phyloP scores from a whole-genome alignment of 2,113 vertebrate genomes.

The Parotia lawesii region DNA sequence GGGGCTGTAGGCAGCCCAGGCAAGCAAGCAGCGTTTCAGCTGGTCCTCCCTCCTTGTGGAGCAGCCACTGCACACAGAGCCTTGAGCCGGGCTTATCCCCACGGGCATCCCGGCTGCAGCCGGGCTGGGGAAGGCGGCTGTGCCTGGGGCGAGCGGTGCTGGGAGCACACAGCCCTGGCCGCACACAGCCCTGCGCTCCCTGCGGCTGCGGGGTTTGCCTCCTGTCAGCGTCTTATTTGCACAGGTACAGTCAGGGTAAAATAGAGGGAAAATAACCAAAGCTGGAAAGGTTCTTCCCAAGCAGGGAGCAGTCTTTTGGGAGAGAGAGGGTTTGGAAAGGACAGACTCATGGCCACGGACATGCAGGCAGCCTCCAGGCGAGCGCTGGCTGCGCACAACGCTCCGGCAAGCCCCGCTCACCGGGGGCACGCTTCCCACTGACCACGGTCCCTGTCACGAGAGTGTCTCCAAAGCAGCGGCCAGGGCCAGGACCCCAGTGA shows the following conservation, averaged over 20 bases:
- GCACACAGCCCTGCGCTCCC: not conserved
- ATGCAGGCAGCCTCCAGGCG: fast-evolving
- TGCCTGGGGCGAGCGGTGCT: not conserved
- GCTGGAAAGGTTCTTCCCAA: not conserved
- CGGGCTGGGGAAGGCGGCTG: not conserved
- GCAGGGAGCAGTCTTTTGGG: not conserved
- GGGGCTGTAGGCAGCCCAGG: not conserved
- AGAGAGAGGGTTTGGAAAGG: not conserved
- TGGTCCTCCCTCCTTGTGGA: not conserved
- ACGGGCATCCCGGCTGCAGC: fast-evolving
- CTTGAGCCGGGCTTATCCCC: not conserved
- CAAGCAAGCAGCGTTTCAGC: not conserved
- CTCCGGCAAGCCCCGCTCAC: not conserved
- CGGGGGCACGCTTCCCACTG: fast-evolving
- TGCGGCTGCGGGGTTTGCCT: fast-evolving
- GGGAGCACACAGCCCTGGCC: not conserved
- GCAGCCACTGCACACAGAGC: not conserved
- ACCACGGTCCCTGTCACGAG: fast-evolving
- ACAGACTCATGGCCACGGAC: fast-evolving
- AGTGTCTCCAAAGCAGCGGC: not conserved
- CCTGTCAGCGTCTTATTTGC: fast-evolving
- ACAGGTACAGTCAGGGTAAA: not conserved
- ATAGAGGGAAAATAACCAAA: not conserved
- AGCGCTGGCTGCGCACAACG: fast-evolving
- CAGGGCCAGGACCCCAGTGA: not conserved